Base-by-base conservation (phyloP, 2,113 vertebrate genomes). In the Scartelaos histophorus region DNA sequence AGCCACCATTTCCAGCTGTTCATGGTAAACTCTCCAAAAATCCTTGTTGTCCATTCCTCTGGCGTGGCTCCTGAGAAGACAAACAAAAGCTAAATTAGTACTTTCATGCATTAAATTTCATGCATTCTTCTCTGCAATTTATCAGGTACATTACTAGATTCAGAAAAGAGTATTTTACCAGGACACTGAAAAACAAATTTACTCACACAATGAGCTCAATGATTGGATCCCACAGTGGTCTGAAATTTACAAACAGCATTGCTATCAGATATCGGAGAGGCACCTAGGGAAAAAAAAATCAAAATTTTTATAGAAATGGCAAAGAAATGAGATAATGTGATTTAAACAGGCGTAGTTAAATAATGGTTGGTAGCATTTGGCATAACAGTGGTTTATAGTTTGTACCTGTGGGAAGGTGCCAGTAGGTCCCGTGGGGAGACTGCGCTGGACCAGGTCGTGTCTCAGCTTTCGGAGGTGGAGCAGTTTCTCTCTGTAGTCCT, bases 211-310 rank as follows among this genome's bases (percentile, higher is more conserved):
- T 77, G n/a, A 99, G 94, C 13, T 99, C 97, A 75, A 95, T 95
- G 25, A 98, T 94, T 22, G 97, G 92, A 75, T 97, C 96, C 98
- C 98, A 99, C 61, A 99, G 93, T 4, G 95, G 94, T 68, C 83
- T 95, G 93, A 99, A 99, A 91, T 99, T 99, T 77, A 98, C 69
- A 68, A 97, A 98, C 29, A 99, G 91, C 97, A 98, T 98, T 56
- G 95, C 94, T 17, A 97, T 88, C 69, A 99, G 95, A 85, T 97
- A 99, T 1, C 95, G 94, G 79, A 99, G 93, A 17, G 98, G 96
- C 16, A 97, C 95, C 98, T 99, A 91, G 84, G 83, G 29, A 11
- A 64, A 6, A 34, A 71, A 9, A 43, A 9, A 38, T 1, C 35
- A 38, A 43, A 43, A 43, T 10, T 43, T 1, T 10, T 43, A 43